Base-by-base conservation (phyloP, 92 coral and sea anemone genomes). In the Palythoa grandis region DNA sequence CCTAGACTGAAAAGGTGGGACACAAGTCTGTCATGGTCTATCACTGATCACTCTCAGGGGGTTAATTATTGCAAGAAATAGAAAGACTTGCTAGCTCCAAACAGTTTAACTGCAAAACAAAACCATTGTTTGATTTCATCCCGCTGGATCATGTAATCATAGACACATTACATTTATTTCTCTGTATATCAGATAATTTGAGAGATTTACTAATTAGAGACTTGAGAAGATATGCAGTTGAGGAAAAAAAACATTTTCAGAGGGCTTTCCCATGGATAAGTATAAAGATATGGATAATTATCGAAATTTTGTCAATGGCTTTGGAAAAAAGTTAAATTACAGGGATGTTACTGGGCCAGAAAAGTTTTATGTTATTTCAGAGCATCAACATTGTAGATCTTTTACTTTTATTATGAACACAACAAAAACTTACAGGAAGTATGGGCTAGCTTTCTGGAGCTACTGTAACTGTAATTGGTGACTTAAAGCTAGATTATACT, bases 61-160 rank as follows among this genome's bases (percentile, higher is more conserved):
- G 82, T 72, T 70, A 74, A 63, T 24, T 63, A 5, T 25, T 74
- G 24, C 38, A 74, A 35, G 24, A 72, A 85, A 74, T 85, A 70
- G 25, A 35, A 24, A 53, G 56, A 37, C 19, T 14, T 85, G 39
- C 82, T 23, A 14, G 40, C 5, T n/a, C 72, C 13, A 76, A 77
- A 54, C 52, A 84, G 39, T 71, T 15, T 73, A 53, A 38, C 50
- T 84, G 82, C 47, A 84, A 38, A 16, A 72, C 74, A 71, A 17
- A 86, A 9, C 88, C 85, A 70, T 53, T 77, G 23, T 80, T 89
- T 77, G 43, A 47, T 86, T 91, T 87, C 61, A 92, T 89, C 12
- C 91, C 92, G 39, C 35, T 88, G 72, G 89, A 87, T 60, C 94
- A 93, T 89, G 96, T 91, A 16, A 67, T 92, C 19, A 92, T 92